Percentiles rank a stretch among this genome's conserved stretches.
phyloP scores from a whole-genome alignment of 2,888 invertebrate genomes.

The Trichogramma evanescens region DNA sequence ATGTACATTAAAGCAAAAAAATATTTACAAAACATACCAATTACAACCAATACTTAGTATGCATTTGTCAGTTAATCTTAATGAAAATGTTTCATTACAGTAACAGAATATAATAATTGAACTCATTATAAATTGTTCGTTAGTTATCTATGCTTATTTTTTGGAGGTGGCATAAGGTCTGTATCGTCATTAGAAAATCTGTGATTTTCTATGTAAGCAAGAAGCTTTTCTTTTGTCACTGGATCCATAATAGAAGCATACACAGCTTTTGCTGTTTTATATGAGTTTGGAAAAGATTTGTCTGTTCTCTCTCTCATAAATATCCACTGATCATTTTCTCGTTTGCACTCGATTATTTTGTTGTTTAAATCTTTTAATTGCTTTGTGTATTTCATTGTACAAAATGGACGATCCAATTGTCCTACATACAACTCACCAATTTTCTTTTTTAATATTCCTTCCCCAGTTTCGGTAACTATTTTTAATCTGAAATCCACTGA shows the following conservation, averaged over 20 bases:
- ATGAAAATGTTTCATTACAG: too few species aligned
- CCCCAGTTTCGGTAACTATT: conserved; percentile 65
- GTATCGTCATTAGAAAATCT: conserved; percentile 59
- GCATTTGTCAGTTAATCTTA: too few species aligned
- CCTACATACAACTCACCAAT: conserved; percentile 76
- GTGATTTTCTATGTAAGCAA: conserved; percentile 64
- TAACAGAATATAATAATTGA: too few species aligned
- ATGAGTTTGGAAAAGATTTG: conserved; percentile 92
- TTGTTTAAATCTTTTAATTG: conserved; percentile 72
- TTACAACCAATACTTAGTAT: too few species aligned
- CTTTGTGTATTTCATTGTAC: conserved; percentile 68
- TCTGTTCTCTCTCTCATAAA: conserved; percentile 95
- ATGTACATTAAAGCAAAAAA: too few species aligned
- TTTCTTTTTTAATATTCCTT: conserved; percentile 63
- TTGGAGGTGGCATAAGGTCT: conserved; percentile 67
- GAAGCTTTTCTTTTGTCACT: conserved; percentile 73
- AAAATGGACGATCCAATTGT: conserved; percentile 61
- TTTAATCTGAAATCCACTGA: conserved; percentile 92
- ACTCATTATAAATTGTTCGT: not conserved
- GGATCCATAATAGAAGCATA: conserved; percentile 75
- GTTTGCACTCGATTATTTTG: conserved; percentile 94
- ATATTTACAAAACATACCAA: too few species aligned
- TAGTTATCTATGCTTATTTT: conserved; percentile 49
- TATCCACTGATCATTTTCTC: conserved; percentile 74
- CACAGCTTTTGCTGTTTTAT: conserved; percentile 80